phyloP scores from a whole-genome alignment of 2,888 invertebrate species.

The Pandemis cinnamomeana region DNA sequence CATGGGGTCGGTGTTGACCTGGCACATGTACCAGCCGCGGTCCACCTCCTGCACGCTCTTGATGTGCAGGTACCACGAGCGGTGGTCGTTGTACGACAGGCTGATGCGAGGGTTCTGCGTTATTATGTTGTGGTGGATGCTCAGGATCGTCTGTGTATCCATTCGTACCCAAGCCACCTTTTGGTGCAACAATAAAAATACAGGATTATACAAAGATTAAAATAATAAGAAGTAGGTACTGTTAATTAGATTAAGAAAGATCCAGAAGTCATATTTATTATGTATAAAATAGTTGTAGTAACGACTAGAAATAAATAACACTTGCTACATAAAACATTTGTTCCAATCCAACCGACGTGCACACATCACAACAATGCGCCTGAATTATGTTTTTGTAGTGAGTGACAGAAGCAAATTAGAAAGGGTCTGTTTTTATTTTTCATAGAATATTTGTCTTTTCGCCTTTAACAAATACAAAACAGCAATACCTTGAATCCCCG shows the following conservation, averaged over 20 bases:
- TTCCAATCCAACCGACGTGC: too few species aligned
- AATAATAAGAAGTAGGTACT: too few species aligned
- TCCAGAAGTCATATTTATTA: too few species aligned
- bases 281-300: too few species aligned
- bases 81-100: conserved; percentile 94
- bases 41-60: conserved; percentile 94
- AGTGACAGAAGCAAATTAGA: neutral
- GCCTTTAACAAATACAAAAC: neutral
- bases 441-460: neutral
- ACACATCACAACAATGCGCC: neutral
- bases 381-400: neutral
- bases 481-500: conserved; percentile 91
- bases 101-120: conserved; percentile 95
- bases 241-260: too few species aligned
- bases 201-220: neutral
- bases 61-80: conserved; percentile 96
- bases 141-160: conserved; percentile 95
- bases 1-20: conserved; percentile 97
- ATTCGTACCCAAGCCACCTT: conserved; percentile 97
- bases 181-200: neutral
- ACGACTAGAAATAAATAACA: too few species aligned
- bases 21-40: conserved; percentile 96
- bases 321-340: too few species aligned
- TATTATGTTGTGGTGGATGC: conserved; percentile 96
- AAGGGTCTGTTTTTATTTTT: neutral